Base-by-base conservation (phyloP, 2,797 vertebrate species). In the Delichon dasypus region DNA sequence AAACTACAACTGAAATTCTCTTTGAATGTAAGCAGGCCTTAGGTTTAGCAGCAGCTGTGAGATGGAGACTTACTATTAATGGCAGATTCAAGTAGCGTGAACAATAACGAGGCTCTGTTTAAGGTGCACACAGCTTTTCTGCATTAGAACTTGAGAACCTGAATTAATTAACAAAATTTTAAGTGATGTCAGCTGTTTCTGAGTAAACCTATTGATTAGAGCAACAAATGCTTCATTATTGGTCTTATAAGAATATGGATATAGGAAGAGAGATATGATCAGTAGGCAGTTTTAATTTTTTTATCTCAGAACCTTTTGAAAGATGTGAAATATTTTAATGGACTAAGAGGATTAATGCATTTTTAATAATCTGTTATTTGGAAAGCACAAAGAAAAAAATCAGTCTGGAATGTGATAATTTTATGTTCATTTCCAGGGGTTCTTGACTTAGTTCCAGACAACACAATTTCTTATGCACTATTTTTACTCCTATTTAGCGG, bases 141-240 rank as follows among this genome's bases (percentile, higher is more conserved):
- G 53, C 50, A n/a, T 79, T 71, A 82, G 21, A 91, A 54, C n/a
- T 91, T 47, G 57, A 88, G 55, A 70, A 72, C 42, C 42, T 36
- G 16, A 2, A 6, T 58, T 93, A 89, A 92, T 92, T 83, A 93
- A 86, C 34, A 64, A 4, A 0, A 58, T 55, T 51, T 75, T 55
- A 88, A 95, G 77, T n/a, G 58, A 44, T 23, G 54, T 85, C 89
- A 94, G 78, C 85, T 93, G 72, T 51, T 95, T 80, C 65, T 44
- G 50, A 75, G 34, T 66, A 85, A 95, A 85, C 8, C 18, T 75
- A 64, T 38, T 58, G 76, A 90, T 61, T 7, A 72, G 25, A 77
- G 40, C 42, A 81, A 83, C 17, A 85, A 73, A 71, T 13, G 10
- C 26, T 85, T 84, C 70, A 58, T 51, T 92, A 50, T 77, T 3